phyloP scores from a whole-genome alignment of 2,113 vertebrate genomes.

The Pteruthius melanotis region DNA sequence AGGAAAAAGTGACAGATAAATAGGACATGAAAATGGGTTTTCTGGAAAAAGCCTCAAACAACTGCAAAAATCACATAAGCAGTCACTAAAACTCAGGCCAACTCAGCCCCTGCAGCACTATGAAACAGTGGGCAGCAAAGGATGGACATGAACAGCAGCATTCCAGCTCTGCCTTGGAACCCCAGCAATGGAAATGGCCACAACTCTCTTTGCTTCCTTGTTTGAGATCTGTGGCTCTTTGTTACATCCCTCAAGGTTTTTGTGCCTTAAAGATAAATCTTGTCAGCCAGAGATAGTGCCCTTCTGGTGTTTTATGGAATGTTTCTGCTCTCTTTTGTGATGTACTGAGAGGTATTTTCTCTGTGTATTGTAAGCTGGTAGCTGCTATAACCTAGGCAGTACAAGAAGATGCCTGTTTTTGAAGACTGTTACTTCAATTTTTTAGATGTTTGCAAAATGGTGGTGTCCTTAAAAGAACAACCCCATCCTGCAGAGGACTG shows the following conservation, averaged over 20 bases:
- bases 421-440: neutral
- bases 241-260: neutral
- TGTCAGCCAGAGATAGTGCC: neutral
- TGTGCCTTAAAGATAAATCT: neutral
- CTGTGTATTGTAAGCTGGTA: neutral
- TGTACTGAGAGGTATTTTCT: neutral
- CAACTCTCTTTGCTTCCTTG: neutral
- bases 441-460: neutral
- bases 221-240: neutral
- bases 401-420: neutral
- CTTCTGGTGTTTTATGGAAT: neutral
- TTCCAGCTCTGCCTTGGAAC: neutral
- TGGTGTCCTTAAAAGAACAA: slow-evolving; percentile 43
- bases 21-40: neutral
- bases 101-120: neutral
- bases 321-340: neutral
- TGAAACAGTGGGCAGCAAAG: neutral
- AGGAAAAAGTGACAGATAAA: neutral
- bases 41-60: neutral
- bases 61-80: neutral
- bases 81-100: neutral
- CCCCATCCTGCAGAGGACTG: neutral
- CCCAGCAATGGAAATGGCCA: fast-evolving
- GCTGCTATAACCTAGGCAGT: neutral
- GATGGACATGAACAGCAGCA: neutral